Evolutionary conservation across 1,140 invertebrate species (phyloP).

Genomic region (Habropoda laboriosa): DNA sequence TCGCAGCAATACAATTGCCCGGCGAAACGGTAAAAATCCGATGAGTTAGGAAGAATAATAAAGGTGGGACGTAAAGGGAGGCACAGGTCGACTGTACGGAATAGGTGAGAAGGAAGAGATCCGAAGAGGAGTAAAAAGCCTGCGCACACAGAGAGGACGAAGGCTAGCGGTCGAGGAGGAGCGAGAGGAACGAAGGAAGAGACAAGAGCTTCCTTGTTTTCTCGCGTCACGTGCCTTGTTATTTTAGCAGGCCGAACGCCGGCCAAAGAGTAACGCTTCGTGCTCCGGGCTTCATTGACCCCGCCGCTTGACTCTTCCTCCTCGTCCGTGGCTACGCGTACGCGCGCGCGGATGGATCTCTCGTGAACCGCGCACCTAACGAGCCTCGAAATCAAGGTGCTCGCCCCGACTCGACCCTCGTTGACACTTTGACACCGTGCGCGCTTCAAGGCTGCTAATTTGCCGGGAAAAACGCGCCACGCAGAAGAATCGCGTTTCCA

Average conservation of each 20-base stretch:
- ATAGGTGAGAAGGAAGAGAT: not conserved
- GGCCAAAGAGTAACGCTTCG: conserved; percentile 54
- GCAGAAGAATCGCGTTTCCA: not conserved
- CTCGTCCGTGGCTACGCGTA: conserved; percentile 15
- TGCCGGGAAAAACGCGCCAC: not conserved
- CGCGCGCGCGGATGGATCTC: not conserved
- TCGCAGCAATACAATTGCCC: no score
- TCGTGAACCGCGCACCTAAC: conserved; percentile 1
- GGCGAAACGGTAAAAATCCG: no score
- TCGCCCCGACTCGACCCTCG: conserved; percentile 8
- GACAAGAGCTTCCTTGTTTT: conserved; percentile 71
- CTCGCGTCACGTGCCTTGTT: conserved; percentile 67
- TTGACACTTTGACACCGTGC: conserved; percentile 21
- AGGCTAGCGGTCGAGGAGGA: conserved; percentile 43
- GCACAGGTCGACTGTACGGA: no score
- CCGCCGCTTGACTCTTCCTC: conserved; percentile 30
- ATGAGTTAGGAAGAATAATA: no score
- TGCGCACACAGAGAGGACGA: conserved; percentile 45
- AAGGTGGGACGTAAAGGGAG: no score
- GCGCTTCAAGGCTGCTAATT: conserved; percentile 28
- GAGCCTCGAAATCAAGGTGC: conserved; percentile 30
- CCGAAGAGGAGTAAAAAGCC: not conserved
- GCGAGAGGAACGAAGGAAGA: conserved; percentile 58
- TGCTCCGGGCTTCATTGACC: conserved; percentile 56
- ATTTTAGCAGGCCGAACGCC: conserved; percentile 53